Evolutionary conservation across 1,140 invertebrate genomes (phyloP), one percentile per base, ranked within the genome.

Genomic region (Drosophila rhopaloa): DNA sequence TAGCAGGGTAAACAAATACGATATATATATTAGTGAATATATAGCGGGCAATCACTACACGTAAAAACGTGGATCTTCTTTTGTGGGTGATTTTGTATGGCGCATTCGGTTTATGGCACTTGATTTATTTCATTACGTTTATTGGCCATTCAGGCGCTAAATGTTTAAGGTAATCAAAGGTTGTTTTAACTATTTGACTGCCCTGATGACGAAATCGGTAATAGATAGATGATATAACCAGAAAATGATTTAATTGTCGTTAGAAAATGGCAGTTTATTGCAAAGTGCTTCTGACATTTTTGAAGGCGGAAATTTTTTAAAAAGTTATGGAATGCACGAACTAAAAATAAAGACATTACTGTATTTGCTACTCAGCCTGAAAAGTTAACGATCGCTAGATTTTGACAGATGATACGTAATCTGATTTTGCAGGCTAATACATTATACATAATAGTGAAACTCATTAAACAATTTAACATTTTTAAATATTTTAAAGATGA

Each of bases 1-100:
- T 70, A 72, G 77, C 59, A 66, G 77, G 74, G 63, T 60, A 81
- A 79, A 81, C 73, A 83, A 88, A 70, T 66, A 41, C 50, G 48
- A 38, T 40, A 29, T 60, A 73, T 38, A 55, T 53, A 55, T 61
- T 47, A 32, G 37, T 40, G 11, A 11, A 10, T n/a, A 54, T 50
- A 56, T 37, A 37, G 40, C 27, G 24, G 41, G 19, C 60, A 56
- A 55, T 54, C n/a, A n/a, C n/a, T n/a, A 13, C 27, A 53, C 16
- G 50, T 60, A 43, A 16, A 74, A 55, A 24, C 40, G 32, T 5
- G 57, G 13, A 40, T 50, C 14, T 50, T 50, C 14, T 50, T 27
- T 63, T 63, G 68, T 37, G 68, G 51, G 66, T 29, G 43, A 29
- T 50, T 57, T 50, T 70, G 55, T 57, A 50, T 48, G 67, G 67